Conservation (phyloP, 2,888 invertebrate species). For the Apamea monoglypha region DNA sequence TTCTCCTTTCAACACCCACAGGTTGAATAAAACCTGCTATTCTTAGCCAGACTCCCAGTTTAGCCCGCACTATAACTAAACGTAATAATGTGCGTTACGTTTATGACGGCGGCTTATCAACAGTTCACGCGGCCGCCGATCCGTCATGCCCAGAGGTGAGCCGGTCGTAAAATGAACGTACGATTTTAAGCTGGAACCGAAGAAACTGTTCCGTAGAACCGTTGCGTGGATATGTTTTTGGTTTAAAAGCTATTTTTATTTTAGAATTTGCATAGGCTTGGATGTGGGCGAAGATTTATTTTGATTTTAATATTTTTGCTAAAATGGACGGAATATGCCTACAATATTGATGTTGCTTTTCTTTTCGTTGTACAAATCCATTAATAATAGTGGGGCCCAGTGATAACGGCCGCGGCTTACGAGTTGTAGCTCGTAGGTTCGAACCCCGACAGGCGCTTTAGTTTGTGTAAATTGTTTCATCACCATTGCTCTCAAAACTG, state of each 20-base stretch:
- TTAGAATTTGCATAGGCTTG: not conserved
- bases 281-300: constrained; percentile 5
- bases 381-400: no score
- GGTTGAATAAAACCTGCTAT: constrained; percentile 36
- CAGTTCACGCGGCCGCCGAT: constrained; percentile 31
- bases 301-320: not conserved
- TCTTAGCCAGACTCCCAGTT: constrained; percentile 34
- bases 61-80: constrained; percentile 8
- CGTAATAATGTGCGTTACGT: constrained; percentile 10
- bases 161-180: constrained; percentile 45
- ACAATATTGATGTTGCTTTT: not conserved
- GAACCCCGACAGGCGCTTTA: no score
- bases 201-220: not conserved
- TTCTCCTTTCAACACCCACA: constrained; percentile 13
- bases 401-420: no score
- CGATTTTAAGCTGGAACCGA: not conserved
- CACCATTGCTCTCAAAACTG: no score
- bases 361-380: no score
- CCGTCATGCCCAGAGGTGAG: constrained; percentile 44
- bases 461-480: no score
- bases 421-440: no score
- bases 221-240: not conserved
- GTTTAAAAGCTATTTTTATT: not conserved
- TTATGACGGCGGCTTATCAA: constrained; percentile 52
- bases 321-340: not conserved